Base-by-base conservation (phyloP, 2,888 invertebrate genomes). In the Pyrrhia umbra region DNA sequence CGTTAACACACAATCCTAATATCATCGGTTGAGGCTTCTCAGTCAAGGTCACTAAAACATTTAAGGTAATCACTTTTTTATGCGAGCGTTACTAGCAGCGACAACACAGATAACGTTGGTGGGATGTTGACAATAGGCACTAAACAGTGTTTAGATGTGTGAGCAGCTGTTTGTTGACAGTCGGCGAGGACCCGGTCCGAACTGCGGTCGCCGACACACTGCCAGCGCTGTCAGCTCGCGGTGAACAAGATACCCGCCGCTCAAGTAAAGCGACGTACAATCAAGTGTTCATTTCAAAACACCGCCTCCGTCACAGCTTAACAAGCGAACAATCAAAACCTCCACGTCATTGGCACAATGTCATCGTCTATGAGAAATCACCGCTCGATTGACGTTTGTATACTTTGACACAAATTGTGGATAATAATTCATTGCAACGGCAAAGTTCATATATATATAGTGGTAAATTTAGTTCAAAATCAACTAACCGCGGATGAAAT, bases 201-300 rank as follows among this genome's bases (percentile, higher is more conserved):
- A 75, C 90, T 88, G 84, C 86, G 90, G 87, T 88, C 91, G 90
- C 90, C 88, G 82, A 83, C 83, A 81, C 79, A 94, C 94, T 94
- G 92, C 84, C 89, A 86, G 82, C 80, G 69, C 71, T 76, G 83
- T 81, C 83, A 86, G 83, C 78, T 75, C 85, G 84, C 76, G 81
- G 88, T 86, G 86, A 86, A 83, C 84, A 84, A 85, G 85, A 86
- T 86, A 88, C 82, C n/a, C 8, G 27, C 80, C 79, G 68, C 80
- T 88, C 79, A 86, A 85, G 85, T 86, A 85, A 85, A 85, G 77
- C 83, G 81, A 79, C 80, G 82, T 84, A 85, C 83, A 86, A 88
- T 88, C 86, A 88, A 82, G 84, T 83, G 79, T 67, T 83, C 83
- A 77, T 86, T 88, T 85, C 82, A 85, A 87, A 88, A 86, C 85